Evolutionary conservation across 92 coral and sea anemone species (phyloP).

Genomic region (Heteractis magnifica): DNA sequence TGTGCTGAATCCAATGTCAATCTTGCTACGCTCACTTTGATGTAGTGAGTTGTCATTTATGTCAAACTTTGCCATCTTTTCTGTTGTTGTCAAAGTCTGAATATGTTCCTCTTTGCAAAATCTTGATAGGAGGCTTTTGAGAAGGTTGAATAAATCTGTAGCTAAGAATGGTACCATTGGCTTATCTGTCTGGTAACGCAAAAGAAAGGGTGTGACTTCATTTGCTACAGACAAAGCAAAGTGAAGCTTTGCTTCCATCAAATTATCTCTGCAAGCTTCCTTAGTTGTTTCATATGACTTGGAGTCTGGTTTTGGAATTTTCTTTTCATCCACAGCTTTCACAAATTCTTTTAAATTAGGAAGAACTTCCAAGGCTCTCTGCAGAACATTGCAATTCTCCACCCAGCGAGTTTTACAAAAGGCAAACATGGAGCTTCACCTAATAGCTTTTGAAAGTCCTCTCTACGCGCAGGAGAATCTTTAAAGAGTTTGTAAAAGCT

Average conservation of each 20-base stretch:
- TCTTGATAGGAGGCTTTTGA: conserved; percentile 8
- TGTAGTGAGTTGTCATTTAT: too few relatives aligned
- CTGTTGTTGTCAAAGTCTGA: too few relatives aligned
- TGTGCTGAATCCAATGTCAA: too few relatives aligned
- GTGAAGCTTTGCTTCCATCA: not conserved
- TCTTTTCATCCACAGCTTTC: conserved; percentile 16
- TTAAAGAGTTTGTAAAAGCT: conserved; percentile 21
- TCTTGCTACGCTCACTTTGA: too few relatives aligned
- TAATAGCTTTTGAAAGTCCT: conserved; percentile 6
- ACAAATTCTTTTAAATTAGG: conserved; percentile 11
- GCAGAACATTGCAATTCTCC: not conserved
- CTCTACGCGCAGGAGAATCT: conserved; percentile 21
- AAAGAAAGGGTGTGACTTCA: conserved; percentile 7
- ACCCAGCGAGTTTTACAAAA: conserved; percentile 29
- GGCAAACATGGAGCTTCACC: conserved; percentile 3
- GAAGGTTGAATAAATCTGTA: conserved; percentile 3
- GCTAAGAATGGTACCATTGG: conserved; percentile 8
- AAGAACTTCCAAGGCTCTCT: not conserved
- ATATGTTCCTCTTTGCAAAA: too few relatives aligned
- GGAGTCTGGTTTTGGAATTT: not conserved
- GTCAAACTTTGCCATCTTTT: too few relatives aligned
- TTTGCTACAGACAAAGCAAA: too few relatives aligned
- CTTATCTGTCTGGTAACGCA: conserved; percentile 4
- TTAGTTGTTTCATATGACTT: conserved; percentile 9
- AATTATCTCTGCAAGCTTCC: conserved; percentile 8